phyloP scores from a whole-genome alignment of 2,113 vertebrate genomes.

The Saguinus imperator region DNA sequence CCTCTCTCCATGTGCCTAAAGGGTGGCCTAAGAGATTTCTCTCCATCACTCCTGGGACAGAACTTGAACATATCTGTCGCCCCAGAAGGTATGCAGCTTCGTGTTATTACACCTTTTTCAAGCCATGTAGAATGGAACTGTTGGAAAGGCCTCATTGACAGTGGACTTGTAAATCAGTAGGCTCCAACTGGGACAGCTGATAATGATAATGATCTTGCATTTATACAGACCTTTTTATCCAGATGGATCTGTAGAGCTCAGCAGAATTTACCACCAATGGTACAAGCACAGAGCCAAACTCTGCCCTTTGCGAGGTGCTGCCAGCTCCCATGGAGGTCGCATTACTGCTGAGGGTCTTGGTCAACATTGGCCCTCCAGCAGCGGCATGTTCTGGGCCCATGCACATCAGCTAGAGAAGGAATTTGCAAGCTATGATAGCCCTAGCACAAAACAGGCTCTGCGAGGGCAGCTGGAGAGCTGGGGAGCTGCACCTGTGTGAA shows the following conservation, averaged over 20 bases:
- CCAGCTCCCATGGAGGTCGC: slow-evolving; percentile 7
- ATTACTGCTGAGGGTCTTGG: background rate
- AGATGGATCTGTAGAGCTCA: slow-evolving; percentile 51
- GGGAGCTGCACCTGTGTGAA: background rate
- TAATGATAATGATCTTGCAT: slow-evolving; percentile 58
- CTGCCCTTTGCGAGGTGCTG: background rate
- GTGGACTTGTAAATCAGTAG: background rate
- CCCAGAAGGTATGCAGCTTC: background rate
- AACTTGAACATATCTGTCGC: background rate
- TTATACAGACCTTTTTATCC: slow-evolving; percentile 52
- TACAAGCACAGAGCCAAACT: slow-evolving; percentile 29
- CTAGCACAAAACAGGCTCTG: background rate
- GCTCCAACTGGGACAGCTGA: slow-evolving; percentile 50
- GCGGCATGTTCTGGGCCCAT: background rate
- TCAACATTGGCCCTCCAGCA: background rate
- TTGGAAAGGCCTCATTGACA: slow-evolving; percentile 55
- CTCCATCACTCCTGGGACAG: background rate
- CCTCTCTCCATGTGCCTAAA: background rate
- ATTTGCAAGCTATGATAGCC: background rate
- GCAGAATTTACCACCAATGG: slow-evolving; percentile 58
- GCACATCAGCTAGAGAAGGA: background rate
- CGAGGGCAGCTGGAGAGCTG: background rate
- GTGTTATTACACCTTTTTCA: slow-evolving; percentile 35
- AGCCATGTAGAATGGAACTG: background rate
- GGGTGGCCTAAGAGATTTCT: background rate